Evolutionary conservation across 2,888 invertebrate species (phyloP).

Genomic region (Choreutis nemorana): DNA sequence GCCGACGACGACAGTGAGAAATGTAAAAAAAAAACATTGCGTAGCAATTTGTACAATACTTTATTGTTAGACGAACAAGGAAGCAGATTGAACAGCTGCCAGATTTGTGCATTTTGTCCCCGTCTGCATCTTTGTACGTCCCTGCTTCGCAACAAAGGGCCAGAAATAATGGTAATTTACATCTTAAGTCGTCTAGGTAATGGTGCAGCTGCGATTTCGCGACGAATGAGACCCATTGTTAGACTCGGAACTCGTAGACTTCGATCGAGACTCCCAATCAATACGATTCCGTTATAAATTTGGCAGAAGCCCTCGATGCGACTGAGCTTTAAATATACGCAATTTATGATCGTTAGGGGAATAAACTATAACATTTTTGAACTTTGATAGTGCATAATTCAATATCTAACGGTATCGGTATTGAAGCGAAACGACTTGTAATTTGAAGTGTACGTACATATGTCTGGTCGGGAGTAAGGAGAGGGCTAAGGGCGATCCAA

Average conservation of each 20-base stretch:
- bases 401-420: constrained; percentile 33
- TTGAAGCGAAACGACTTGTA: constrained; percentile 40
- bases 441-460: constrained; percentile 20
- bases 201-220: constrained; percentile 58
- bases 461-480: constrained; percentile 29
- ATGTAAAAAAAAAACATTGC: constrained; percentile 27
- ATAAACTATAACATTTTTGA: not conserved
- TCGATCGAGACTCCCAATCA: constrained; percentile 34
- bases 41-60: constrained; percentile 61
- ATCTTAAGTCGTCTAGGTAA: constrained; percentile 60
- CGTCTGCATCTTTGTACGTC: constrained; percentile 57
- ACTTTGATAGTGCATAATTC: not conserved
- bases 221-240: constrained; percentile 30
- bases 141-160: constrained; percentile 41
- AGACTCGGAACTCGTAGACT: constrained; percentile 20
- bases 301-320: not conserved
- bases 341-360: not conserved
- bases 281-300: constrained; percentile 13
- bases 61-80: constrained; percentile 55
- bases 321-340: not conserved
- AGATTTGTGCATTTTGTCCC: constrained; percentile 58
- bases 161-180: constrained; percentile 61
- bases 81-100: constrained; percentile 55
- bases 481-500: constrained; percentile 27
- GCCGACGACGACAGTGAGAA: not conserved